Conservation (phyloP, 2,797 vertebrate genomes). For the Enteromius radiatus region DNA sequence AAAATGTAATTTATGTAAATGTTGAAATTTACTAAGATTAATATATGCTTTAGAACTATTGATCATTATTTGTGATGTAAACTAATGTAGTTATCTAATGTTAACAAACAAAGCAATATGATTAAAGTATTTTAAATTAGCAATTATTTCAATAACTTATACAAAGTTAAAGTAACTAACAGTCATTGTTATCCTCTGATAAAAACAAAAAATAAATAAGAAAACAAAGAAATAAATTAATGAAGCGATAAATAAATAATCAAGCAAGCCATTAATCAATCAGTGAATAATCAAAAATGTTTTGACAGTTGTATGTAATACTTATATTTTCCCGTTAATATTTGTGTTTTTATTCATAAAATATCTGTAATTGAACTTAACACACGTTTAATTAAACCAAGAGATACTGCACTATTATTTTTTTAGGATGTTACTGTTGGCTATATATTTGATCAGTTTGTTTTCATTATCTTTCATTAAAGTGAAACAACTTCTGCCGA, state of each 20-base stretch:
- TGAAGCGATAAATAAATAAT: not conserved
- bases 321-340: not conserved
- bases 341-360: not conserved
- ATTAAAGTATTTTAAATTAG: not conserved
- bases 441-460: not conserved
- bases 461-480: slow-evolving; percentile 11
- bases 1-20: not conserved
- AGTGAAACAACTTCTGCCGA: not conserved
- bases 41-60: not conserved
- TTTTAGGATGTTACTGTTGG: not conserved
- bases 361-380: not conserved
- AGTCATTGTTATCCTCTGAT: not conserved
- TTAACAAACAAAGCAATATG: not conserved
- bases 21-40: not conserved
- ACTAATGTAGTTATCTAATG: not conserved
- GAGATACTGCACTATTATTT: not conserved
- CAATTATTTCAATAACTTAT: not conserved
- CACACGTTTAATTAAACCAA: not conserved
- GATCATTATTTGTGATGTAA: not conserved
- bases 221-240: too few relatives aligned
- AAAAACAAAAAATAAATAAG: not conserved
- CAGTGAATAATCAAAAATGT: not conserved
- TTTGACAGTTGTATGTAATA: not conserved
- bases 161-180: not conserved
- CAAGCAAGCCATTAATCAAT: too few relatives aligned